Conservation (phyloP, 1,140 invertebrate genomes). For the Triops longicaudatus region DNA sequence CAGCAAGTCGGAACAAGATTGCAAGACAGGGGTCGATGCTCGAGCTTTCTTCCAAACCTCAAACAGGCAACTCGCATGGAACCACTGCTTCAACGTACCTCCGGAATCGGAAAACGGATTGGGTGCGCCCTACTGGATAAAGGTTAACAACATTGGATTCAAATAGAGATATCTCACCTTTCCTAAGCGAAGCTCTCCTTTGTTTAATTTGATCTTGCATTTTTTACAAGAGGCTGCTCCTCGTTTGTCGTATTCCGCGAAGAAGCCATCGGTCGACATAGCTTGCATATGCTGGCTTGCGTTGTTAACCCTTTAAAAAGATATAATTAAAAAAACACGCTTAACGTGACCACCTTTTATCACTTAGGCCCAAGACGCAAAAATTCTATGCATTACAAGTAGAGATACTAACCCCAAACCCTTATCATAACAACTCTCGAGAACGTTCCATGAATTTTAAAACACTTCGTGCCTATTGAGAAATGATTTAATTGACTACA, state of each 20-base stretch:
- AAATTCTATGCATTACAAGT: conserved; percentile 8
- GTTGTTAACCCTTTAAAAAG: background rate
- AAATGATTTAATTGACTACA: background rate
- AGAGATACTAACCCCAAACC: background rate
- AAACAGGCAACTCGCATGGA: conserved; percentile 71
- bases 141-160: background rate
- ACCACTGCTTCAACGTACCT: conserved; percentile 80
- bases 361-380: background rate
- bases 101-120: conserved; percentile 65
- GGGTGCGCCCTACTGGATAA: conserved; percentile 47
- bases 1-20: conserved; percentile 63
- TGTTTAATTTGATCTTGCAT: conserved; percentile 70
- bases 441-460: background rate
- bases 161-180: conserved; percentile 34
- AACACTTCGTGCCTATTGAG: background rate
- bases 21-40: conserved; percentile 70
- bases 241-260: conserved; percentile 65
- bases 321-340: background rate
- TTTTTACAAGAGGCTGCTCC: conserved; percentile 75
- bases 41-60: conserved; percentile 66
- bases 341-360: background rate
- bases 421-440: background rate
- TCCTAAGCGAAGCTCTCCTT: conserved; percentile 60
- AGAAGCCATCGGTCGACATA: conserved; percentile 41
- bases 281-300: background rate